Percentiles rank a stretch among this genome's conserved stretches.
Conservation (phyloP, 2,888 invertebrate species). For the Conomelus anceps region DNA sequence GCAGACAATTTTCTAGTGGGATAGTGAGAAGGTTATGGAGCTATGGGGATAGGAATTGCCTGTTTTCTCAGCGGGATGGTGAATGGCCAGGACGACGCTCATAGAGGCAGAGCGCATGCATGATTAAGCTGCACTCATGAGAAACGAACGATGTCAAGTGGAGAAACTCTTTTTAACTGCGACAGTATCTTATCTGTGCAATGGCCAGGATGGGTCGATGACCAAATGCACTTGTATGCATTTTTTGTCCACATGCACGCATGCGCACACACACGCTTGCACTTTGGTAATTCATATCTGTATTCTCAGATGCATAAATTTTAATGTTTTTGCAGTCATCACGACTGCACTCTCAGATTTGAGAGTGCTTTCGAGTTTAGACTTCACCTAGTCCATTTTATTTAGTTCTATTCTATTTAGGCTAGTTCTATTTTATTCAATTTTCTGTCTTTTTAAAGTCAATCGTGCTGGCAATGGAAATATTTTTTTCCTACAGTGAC, state of each 20-base stretch:
- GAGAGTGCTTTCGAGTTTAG: background rate
- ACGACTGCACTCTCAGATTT: background rate
- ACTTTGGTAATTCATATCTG: background rate
- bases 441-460: too few relatives aligned
- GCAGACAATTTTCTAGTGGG: too few relatives aligned
- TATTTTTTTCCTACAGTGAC: too few relatives aligned
- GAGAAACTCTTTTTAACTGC: background rate
- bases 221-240: background rate
- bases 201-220: background rate
- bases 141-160: background rate
- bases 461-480: too few relatives aligned
- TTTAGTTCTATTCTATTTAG: too few relatives aligned
- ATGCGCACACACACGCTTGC: background rate
- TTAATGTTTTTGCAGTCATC: background rate
- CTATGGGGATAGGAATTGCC: too few relatives aligned
- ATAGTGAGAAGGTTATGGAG: too few relatives aligned
- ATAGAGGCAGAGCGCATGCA: background rate
- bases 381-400: too few relatives aligned
- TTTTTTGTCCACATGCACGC: background rate
- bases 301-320: background rate
- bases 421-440: too few relatives aligned
- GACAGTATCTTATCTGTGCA: background rate
- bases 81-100: too few relatives aligned
- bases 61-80: too few relatives aligned
- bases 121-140: background rate